Percentiles rank a stretch among this genome's conserved stretches.
phyloP scores from a whole-genome alignment of 2,888 invertebrate genomes.

The Lasioglossum leucozonium region DNA sequence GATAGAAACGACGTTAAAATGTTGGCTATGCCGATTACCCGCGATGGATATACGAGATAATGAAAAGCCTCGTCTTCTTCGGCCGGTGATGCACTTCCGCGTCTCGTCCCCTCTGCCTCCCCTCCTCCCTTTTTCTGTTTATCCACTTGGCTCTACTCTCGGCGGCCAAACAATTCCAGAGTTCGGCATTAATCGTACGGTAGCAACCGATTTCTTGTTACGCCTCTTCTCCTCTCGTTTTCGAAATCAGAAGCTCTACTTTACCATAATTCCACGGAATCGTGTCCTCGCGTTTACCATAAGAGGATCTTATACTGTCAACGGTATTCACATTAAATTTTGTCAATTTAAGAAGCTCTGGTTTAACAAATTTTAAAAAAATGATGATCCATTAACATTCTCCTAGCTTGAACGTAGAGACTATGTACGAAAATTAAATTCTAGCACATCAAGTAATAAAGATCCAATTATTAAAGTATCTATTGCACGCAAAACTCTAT shows the following conservation, averaged over 20 bases:
- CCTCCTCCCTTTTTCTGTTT: slow-evolving; percentile 19
- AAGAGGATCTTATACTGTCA: not conserved
- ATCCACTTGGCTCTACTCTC: not conserved
- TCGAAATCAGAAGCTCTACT: not conserved
- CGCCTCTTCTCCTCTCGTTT: slow-evolving; percentile 27
- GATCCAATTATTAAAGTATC: not conserved
- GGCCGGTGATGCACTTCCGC: slow-evolving; percentile 71
- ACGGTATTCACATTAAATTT: not conserved
- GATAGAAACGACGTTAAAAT: slow-evolving; percentile 72
- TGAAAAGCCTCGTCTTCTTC: slow-evolving; percentile 76
- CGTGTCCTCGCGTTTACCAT: not conserved
- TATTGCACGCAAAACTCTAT: not conserved
- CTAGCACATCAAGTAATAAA: too few species aligned
- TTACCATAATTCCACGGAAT: slow-evolving; percentile 20
- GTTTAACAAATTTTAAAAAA: not conserved
- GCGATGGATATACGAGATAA: slow-evolving; percentile 80
- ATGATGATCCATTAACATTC: too few species aligned
- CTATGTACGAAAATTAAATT: too few species aligned
- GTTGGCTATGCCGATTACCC: slow-evolving; percentile 78
- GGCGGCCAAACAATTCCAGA: slow-evolving; percentile 47
- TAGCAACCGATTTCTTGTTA: slow-evolving; percentile 41
- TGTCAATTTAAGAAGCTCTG: not conserved
- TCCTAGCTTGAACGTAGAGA: not conserved
- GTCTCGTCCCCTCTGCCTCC: slow-evolving; percentile 55
- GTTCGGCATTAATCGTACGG: slow-evolving; percentile 34